phyloP scores from a whole-genome alignment of 1,140 invertebrate genomes.

The Habropoda laboriosa region DNA sequence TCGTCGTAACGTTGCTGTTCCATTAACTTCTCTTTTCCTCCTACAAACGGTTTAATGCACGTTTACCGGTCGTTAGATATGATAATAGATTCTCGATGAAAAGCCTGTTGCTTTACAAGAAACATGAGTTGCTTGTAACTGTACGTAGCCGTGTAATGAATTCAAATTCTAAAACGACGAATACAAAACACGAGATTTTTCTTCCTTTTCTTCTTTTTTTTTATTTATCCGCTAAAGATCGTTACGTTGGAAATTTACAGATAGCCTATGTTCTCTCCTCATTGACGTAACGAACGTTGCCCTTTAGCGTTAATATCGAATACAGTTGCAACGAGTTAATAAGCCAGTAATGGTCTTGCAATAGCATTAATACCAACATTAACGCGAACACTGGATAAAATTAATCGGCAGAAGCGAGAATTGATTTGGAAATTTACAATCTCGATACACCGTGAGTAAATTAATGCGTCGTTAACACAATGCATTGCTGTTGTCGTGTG shows the following conservation, averaged over 20 bases:
- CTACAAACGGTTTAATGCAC: not conserved
- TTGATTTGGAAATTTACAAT: slow-evolving; percentile 30
- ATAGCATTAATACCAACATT: not conserved
- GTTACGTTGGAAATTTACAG: not conserved
- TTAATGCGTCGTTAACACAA: not conserved
- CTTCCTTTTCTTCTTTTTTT: not conserved
- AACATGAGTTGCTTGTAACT: not conserved
- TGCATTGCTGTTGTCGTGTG: no score
- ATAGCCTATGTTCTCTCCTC: not conserved
- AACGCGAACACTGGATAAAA: not conserved
- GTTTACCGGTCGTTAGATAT: not conserved
- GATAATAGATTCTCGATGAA: not conserved
- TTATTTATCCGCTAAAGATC: no score
- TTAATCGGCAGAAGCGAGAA: slow-evolving; percentile 3
- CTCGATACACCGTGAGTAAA: not conserved
- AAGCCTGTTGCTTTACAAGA: not conserved
- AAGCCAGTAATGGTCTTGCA: not conserved
- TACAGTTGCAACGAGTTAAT: not conserved
- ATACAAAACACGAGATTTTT: no score
- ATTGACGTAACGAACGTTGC: not conserved
- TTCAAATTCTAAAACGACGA: not conserved
- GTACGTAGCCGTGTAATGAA: not conserved
- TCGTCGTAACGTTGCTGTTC: not conserved
- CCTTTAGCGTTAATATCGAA: not conserved
- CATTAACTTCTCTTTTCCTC: not conserved